These are phyloP conservation scores for Heterodera filipjevi DNA, from an alignment of 2,888 invertebrate genomes.

Conservation along the genomic window DNA sequence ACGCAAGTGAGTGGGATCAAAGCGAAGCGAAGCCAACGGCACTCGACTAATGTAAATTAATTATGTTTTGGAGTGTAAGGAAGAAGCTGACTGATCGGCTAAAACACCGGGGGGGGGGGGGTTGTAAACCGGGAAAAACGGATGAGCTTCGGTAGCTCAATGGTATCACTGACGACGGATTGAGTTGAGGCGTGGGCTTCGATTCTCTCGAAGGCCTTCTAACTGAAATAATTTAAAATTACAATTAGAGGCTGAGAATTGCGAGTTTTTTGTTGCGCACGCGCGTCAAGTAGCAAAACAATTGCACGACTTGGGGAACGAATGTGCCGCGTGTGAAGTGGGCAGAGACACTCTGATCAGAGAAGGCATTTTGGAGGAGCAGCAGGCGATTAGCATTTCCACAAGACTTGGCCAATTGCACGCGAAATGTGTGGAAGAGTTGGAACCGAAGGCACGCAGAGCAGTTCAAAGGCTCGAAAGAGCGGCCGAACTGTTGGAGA, in stretches of 20 bases:
- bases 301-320: constrained; percentile 31
- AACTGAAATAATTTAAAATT: not conserved
- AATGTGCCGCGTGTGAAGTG: constrained; percentile 39
- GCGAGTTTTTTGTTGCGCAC: constrained; percentile 44
- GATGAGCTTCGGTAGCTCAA: too few species aligned
- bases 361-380: constrained; percentile 49
- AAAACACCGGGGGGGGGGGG: too few species aligned
- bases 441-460: constrained; percentile 39
- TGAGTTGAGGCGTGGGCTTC: too few species aligned
- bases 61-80: too few species aligned
- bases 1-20: constrained; percentile 20
- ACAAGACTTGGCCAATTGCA: constrained; percentile 22
- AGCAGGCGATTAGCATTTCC: constrained; percentile 33
- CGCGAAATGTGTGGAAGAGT: constrained; percentile 28
- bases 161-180: too few species aligned
- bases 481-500: constrained; percentile 45
- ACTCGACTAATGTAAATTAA: too few species aligned
- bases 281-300: constrained; percentile 39
- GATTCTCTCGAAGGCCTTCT: too few species aligned
- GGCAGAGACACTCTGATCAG: constrained; percentile 39
- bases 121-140: too few species aligned
- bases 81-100: too few species aligned
- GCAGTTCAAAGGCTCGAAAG: constrained; percentile 54
- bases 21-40: not conserved
- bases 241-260: constrained; percentile 42